A percentile compares a stretch with the other conserved stretches of the same genome.
These are phyloP conservation scores for Climacteris rufus DNA, from an alignment of 2,113 vertebrate species.

Conservation along the genomic window DNA sequence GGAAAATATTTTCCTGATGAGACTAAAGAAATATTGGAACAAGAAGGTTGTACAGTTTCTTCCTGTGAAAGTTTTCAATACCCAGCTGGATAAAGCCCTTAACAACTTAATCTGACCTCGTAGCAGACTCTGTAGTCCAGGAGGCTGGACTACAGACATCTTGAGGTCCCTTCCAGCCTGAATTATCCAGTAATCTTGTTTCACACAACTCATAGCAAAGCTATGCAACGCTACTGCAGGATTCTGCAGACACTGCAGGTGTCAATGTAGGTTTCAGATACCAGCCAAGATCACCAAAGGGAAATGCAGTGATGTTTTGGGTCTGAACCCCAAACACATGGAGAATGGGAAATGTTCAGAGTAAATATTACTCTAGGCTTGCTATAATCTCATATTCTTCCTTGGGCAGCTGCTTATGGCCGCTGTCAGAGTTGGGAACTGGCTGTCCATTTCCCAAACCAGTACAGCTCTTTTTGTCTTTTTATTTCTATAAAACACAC, in stretches of 20 bases:
- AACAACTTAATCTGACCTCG: not conserved
- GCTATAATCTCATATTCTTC: not conserved
- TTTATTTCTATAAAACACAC: conserved; percentile 25
- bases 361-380: not conserved
- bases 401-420: not conserved
- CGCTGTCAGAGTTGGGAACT: not conserved
- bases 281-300: not conserved
- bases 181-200: not conserved
- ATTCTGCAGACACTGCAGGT: not conserved
- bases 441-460: not conserved
- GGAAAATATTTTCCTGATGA: not conserved
- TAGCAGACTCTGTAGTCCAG: not conserved
- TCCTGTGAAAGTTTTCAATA: not conserved
- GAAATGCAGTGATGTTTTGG: not conserved
- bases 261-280: not conserved
- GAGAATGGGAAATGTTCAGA: not conserved
- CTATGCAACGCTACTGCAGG: not conserved
- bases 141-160: not conserved
- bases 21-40: not conserved
- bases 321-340: not conserved
- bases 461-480: conserved; percentile 1
- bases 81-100: not conserved
- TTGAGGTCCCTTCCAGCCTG: not conserved
- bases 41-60: not conserved
- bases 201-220: not conserved